Base-by-base conservation (phyloP, 2,888 invertebrate genomes). In the Scaptomyza caliginosa region DNA sequence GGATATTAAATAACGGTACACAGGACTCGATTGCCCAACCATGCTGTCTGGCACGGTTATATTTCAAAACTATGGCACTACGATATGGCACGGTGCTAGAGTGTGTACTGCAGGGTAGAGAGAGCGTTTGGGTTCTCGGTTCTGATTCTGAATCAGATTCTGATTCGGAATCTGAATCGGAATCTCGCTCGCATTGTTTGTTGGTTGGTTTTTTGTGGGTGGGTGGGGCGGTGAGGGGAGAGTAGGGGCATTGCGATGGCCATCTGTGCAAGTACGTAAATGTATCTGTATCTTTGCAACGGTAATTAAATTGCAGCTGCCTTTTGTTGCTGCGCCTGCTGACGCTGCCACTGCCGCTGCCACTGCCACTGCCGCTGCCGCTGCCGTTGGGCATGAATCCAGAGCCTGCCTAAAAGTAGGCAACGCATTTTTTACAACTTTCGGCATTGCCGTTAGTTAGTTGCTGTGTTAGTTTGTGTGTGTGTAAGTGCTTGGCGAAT, bases 291-390 rank as follows among this genome's bases (percentile, higher is more conserved):
- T 63, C 71, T 74, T 56, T 73, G 70, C 66, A 72, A 72, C 69
- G 72, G 81, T 82, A 82, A 82, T 82, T 82, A 83, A 82, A 82
- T 79, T 85, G 86, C 77, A 72, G 69, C 72, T 81, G 67, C 60
- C 58, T 67, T 67, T 67, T 69, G 72, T 77, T 74, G 54, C 58
- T 38, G 28, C 28, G 67, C 60, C 63, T 67, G 67, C 56, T 66
- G 76, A n/a, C n/a, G n/a, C n/a, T n/a, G n/a, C n/a, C n/a, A n/a
- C 66, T 75, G 59, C 59, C 36, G 67, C 34, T 46, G 52, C 39
- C 72, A 56, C 59, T 39, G 67, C 34, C 43, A 50, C 39, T 36
- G 59, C 43, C 13, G 56, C 38, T 40, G 58, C 40, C 19, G 56
- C 30, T 46, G 45, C n/a, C 52, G 30, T 17, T 69, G 65, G 7